Percentiles rank a stretch among this genome's conserved stretches.
Evolutionary conservation across 2,113 vertebrate genomes (phyloP).

Genomic region (mouse (Mus musculus)): DNA sequence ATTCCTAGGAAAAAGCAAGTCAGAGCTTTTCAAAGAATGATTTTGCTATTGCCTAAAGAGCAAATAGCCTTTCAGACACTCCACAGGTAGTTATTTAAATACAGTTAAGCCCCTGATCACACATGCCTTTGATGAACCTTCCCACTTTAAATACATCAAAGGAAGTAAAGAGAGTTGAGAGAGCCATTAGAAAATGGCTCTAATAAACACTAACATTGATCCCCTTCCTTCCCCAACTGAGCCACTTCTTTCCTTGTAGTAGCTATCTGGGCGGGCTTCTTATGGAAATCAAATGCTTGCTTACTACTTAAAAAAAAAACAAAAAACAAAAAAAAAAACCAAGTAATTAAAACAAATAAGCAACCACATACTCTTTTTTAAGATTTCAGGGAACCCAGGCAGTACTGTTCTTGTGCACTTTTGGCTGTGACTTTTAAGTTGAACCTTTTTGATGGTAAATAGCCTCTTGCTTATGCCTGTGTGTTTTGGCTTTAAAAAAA

Average conservation of each 20-base stretch:
- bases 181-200: slow-evolving; percentile 75
- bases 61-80: slow-evolving; percentile 65
- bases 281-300: neutral
- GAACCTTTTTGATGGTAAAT: slow-evolving; percentile 62
- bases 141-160: slow-evolving; percentile 70
- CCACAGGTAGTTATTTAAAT: slow-evolving; percentile 69
- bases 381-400: slow-evolving; percentile 38
- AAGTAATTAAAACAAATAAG: neutral
- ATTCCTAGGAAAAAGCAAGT: slow-evolving; percentile 44
- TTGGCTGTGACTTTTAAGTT: slow-evolving; percentile 68
- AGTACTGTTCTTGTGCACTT: neutral
- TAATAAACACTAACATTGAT: slow-evolving; percentile 75
- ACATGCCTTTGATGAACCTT: slow-evolving; percentile 75
- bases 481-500: slow-evolving; percentile 77
- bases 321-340: neutral
- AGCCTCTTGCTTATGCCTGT: slow-evolving; percentile 60
- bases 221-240: slow-evolving; percentile 9
- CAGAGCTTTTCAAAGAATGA: slow-evolving; percentile 54
- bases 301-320: neutral
- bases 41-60: slow-evolving; percentile 59
- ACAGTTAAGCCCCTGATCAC: slow-evolving; percentile 66
- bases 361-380: neutral
- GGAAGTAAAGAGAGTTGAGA: slow-evolving; percentile 47
- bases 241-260: slow-evolving; percentile 1
- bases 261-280: slow-evolving; percentile 28